Evolutionary conservation across 2,888 invertebrate genomes (phyloP).

Genomic region (Oasisia sp.): DNA sequence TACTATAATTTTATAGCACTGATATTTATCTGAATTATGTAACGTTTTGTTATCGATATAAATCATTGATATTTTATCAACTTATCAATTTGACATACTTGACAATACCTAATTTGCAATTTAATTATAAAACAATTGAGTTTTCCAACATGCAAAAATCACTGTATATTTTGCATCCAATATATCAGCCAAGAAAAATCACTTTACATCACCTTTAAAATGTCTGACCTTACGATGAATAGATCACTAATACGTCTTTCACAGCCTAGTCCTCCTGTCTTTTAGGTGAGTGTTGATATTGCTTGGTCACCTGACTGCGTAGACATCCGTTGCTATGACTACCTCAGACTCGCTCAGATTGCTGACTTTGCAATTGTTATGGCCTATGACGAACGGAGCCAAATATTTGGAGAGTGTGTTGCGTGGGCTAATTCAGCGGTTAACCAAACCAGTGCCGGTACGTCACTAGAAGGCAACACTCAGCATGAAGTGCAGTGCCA

Average conservation of each 20-base stretch:
- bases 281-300: slow-evolving; percentile 64
- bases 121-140: too few relatives aligned
- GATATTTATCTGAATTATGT: too few relatives aligned
- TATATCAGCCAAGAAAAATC: too few relatives aligned
- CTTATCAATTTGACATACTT: too few relatives aligned
- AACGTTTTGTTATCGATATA: too few relatives aligned
- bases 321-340: slow-evolving; percentile 65
- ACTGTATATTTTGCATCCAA: too few relatives aligned
- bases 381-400: slow-evolving; percentile 66
- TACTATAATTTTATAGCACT: too few relatives aligned
- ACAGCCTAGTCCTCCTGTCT: not conserved
- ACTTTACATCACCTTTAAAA: not conserved
- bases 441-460: slow-evolving; percentile 48
- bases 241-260: not conserved
- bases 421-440: slow-evolving; percentile 59
- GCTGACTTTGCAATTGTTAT: slow-evolving; percentile 65
- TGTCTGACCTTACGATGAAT: not conserved
- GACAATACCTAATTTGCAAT: too few relatives aligned
- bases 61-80: too few relatives aligned
- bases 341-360: slow-evolving; percentile 52
- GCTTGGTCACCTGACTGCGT: slow-evolving; percentile 65
- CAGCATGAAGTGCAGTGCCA: not conserved
- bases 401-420: slow-evolving; percentile 58
- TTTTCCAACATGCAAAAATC: too few relatives aligned
- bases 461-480: slow-evolving; percentile 17